Evolutionary conservation across 2,888 invertebrate species (phyloP), one percentile per base, ranked within the genome.

Genomic region (Chalcis sispes): DNA sequence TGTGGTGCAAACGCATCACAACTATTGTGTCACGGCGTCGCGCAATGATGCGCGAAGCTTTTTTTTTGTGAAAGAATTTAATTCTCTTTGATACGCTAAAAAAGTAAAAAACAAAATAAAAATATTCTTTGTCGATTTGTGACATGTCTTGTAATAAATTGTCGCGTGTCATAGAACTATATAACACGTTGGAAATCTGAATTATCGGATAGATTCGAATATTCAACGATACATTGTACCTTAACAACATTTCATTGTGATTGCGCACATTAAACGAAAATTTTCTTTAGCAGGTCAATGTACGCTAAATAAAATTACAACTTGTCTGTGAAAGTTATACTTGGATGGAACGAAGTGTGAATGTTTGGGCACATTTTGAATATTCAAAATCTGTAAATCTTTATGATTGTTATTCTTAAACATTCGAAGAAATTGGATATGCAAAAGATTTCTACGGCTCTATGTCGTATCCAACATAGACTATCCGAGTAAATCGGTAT

Each of bases 71-170:
- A 48, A 48, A 77, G n/a, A n/a, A n/a, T n/a, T n/a, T n/a, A n/a
- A 67, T 72, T 72, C 42, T 56, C 71, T 77, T 77, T 75, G 75
- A 74, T 77, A 74, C 74, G 61, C 61, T 40, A 73, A 64, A 62
- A 25, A 50, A 46, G 42, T 36, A 40, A n/a, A n/a, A n/a, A n/a
- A n/a, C n/a, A n/a, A n/a, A n/a, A n/a, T n/a, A n/a, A 42, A 40
- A 42, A 18, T 27, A 65, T 36, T 52, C 40, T 7, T 54, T 40
- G 71, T 71, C n/a, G 10, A 42, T n/a, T 4, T 13, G 27, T 23
- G 32, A 20, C 50, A 5, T 20, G 42, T 10, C n/a, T 42, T 42
- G 36, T 27, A 62, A 29, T 25, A 32, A 1, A 54, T 0, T 25
- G n/a, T 66, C 32, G 50, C 18, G 29, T 42, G 42, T 67, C 56